Conservation (phyloP, 2,113 vertebrate genomes). For the Campylorhamphus procurvoides region DNA sequence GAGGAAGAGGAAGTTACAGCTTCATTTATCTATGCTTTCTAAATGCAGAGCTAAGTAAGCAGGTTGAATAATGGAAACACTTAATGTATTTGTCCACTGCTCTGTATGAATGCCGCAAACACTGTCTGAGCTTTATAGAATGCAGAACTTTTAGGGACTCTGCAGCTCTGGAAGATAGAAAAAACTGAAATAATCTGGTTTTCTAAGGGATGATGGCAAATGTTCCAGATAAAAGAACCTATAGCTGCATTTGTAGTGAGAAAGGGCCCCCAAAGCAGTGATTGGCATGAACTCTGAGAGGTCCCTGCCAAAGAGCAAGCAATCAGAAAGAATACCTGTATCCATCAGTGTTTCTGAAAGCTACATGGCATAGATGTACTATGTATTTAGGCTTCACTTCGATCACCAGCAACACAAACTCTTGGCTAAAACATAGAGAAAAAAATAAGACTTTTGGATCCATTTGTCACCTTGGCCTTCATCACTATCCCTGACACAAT, state of each 20-base stretch:
- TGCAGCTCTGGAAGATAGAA: neutral
- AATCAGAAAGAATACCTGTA: neutral
- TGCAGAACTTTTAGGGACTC: neutral
- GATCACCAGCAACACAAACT: neutral
- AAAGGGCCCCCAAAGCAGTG: neutral
- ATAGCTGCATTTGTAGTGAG: neutral
- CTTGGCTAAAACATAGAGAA: neutral
- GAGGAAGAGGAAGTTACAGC: constrained; percentile 1
- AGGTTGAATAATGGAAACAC: constrained; percentile 46
- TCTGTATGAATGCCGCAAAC: neutral
- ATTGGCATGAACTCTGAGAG: neutral
- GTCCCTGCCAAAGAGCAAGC: neutral
- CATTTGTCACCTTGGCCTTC: neutral
- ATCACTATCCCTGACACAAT: neutral
- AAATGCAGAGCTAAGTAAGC: constrained; percentile 59
- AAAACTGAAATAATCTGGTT: neutral
- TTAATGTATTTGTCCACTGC: neutral
- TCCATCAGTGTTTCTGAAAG: neutral
- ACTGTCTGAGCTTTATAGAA: neutral
- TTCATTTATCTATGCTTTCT: constrained; percentile 43
- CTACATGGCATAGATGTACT: neutral
- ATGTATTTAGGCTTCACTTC: neutral
- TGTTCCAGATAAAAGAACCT: neutral
- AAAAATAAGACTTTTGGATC: neutral
- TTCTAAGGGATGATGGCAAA: neutral